Base-by-base conservation (phyloP, 35 echinoderm and acorn worm species). In the Eucidaris tribuloides region DNA sequence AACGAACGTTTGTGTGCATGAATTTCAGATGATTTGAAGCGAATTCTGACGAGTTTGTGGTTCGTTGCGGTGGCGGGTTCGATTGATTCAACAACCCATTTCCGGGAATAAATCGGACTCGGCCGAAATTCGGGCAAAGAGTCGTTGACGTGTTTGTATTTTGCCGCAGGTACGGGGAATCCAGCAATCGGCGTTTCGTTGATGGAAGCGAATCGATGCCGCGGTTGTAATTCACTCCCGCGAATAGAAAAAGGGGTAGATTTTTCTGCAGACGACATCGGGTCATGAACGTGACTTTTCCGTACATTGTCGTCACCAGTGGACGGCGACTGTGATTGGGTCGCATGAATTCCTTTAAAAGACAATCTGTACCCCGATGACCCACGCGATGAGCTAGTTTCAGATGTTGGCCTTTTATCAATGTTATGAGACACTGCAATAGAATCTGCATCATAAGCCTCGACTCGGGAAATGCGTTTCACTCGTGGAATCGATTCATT, bases 21-120 rank as follows among this genome's bases (percentile, higher is more conserved):
- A n/a, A n/a, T n/a, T n/a, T n/a, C n/a, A n/a, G n/a, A n/a, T n/a
- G n/a, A n/a, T n/a, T n/a, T n/a, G n/a, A n/a, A n/a, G n/a, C n/a
- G n/a, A n/a, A n/a, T n/a, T n/a, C n/a, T n/a, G n/a, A n/a, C n/a
- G n/a, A n/a, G n/a, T n/a, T n/a, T n/a, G n/a, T n/a, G n/a, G n/a
- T n/a, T n/a, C n/a, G 58, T 17, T 64, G 37, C 56, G 37, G 22
- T 18, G 82, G 62, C 2, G 43, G 82, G 17, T 36, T 74, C n/a
- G 68, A 65, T 31, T 44, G 34, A 45, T 63, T 84, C 82, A 4
- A 84, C 61, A 31, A 49, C 40, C 82, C 82, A 84, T 43, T 71
- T 66, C 13, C 41, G 18, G 42, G 62, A 43, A 15, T 84, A 44
- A 23, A 71, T 63, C 45, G 82, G 82, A 32, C 82, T 84, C 28